Base-by-base conservation (phyloP, 1,140 invertebrate genomes). In the Papilio polytes region DNA sequence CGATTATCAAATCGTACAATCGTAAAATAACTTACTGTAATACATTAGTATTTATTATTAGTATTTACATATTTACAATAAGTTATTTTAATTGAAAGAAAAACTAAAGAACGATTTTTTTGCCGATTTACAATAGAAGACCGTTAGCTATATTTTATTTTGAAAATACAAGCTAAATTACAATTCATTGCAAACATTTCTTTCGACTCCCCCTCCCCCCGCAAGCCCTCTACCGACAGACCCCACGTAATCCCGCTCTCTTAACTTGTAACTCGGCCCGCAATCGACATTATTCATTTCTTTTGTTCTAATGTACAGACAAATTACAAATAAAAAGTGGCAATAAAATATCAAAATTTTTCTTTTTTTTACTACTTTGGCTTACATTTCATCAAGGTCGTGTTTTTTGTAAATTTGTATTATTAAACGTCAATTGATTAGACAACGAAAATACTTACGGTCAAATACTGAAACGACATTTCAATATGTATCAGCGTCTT, bases 291-390 rank as follows among this genome's bases (percentile, higher is more conserved):
- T 31, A 70, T 15, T 70, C 63, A 70, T 70, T 70, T 70, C 63
- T 70, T 63, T 70, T 70, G 63, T 70, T 70, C 63, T 31, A 36
- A 70, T 70, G 63, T 70, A 70, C 26, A 31, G 26, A 70, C 63
- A 70, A 70, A 70, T 70, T 70, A 70, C 10, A 15, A 70, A 70
- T 31, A 12, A 70, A 15, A 70, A 70, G 18, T 31, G 63, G 6
- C 26, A 13, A 70, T 36, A 15, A 70, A 70, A 70, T 22, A 70
- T 31, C 12, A 22, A 70, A 15, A 70, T 26, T 26, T 63, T 26
- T 10, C 13, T 66, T 66, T 63, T 31, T 4, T 31, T 59, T 22
- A 4, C 6, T 4, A 2, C 4, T 36, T 31, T 31, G 31, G 31
- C 31, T 31, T 31, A 31, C 31, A 31, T 31, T 31, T 31, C 3